phyloP scores from a whole-genome alignment of 1,140 invertebrate genomes.

The Cataglyphis hispanica region DNA sequence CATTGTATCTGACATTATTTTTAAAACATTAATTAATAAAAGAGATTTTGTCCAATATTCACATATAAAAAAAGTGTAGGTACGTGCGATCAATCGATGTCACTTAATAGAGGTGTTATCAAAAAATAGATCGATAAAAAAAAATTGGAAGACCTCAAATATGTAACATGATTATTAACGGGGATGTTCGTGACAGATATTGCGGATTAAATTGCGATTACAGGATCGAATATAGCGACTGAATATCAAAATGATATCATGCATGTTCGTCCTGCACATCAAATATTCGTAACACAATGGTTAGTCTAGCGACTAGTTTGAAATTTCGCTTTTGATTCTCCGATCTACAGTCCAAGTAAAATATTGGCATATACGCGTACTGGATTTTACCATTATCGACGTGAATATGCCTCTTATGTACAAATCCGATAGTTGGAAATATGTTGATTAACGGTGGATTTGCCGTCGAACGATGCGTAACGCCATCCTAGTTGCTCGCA shows the following conservation, averaged over 20 bases:
- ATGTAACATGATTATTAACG: not conserved
- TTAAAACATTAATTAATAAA: conserved; percentile 4
- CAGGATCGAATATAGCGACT: not conserved
- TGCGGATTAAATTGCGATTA: not conserved
- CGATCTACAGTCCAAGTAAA: not conserved
- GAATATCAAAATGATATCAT: not conserved
- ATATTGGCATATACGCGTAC: not conserved
- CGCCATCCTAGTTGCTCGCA: not conserved
- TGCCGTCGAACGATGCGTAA: not conserved
- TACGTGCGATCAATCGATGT: not conserved
- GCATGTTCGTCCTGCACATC: not conserved
- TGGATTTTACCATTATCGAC: not conserved
- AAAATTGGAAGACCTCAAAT: not conserved
- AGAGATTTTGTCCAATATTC: not conserved
- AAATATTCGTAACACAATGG: not conserved
- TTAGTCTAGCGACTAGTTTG: not conserved
- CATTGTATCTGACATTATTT: conserved; percentile 10
- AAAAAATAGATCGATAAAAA: conserved; percentile 21
- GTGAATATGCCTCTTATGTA: not conserved
- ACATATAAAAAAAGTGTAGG: not conserved
- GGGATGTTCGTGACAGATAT: not conserved
- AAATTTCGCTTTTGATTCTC: not conserved
- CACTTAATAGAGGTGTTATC: not conserved
- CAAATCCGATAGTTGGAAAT: conserved; percentile 4
- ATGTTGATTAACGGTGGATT: conserved; percentile 6